Conservation (phyloP, 2,888 invertebrate genomes). For the Cephus sareptanus region DNA sequence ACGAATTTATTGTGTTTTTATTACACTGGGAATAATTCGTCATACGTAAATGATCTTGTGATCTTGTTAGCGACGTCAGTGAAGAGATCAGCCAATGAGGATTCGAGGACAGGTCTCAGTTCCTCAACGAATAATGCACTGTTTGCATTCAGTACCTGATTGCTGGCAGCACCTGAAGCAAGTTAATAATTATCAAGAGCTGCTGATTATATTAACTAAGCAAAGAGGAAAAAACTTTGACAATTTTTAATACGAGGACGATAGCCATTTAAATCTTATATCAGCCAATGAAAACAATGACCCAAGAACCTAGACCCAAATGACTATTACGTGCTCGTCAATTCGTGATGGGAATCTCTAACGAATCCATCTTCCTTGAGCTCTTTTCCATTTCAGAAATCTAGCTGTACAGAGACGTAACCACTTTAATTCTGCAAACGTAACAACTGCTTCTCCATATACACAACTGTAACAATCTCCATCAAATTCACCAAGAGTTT, state of each 20-base stretch:
- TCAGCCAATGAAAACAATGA: not conserved
- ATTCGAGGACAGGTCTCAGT: conserved; percentile 75
- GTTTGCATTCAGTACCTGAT: conserved; percentile 76
- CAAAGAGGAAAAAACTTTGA: not conserved
- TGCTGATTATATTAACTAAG: not conserved
- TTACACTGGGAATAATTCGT: conserved; percentile 74
- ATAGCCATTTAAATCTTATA: not conserved
- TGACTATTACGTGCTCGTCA: conserved; percentile 11
- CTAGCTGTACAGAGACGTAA: not conserved
- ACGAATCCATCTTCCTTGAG: not conserved
- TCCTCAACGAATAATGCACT: conserved; percentile 76
- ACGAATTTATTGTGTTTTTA: conserved; percentile 23
- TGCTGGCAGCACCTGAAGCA: conserved; percentile 72
- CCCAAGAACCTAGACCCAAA: conserved; percentile 28
- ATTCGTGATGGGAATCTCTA: conserved; percentile 5
- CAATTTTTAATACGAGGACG: not conserved
- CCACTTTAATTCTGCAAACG: not conserved
- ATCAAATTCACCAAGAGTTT: not conserved
- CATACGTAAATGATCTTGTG: conserved; percentile 75
- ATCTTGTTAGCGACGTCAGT: conserved; percentile 79
- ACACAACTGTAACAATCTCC: not conserved
- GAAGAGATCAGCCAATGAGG: conserved; percentile 73
- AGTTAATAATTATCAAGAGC: not conserved
- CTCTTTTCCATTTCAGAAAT: not conserved
- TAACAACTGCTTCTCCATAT: not conserved